Evolutionary conservation across 2,888 invertebrate species (phyloP).

Genomic region (Barypeithes pellucidus): DNA sequence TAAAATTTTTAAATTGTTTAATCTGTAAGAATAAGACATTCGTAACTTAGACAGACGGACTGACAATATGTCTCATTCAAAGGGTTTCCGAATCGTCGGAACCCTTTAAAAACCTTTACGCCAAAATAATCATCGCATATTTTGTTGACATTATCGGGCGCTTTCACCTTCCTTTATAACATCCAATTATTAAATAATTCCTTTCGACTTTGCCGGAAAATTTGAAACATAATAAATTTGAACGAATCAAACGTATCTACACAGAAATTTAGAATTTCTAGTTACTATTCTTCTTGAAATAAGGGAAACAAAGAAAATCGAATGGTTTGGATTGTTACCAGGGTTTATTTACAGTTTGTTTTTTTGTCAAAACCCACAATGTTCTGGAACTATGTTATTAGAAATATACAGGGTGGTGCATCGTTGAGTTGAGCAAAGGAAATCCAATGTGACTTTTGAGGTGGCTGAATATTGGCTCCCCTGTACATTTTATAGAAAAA

Average conservation of each 20-base stretch:
- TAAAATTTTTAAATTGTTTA: no score
- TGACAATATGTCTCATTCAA: not conserved
- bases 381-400: no score
- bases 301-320: constrained; percentile 5
- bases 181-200: constrained; percentile 2
- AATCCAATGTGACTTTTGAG: no score
- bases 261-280: constrained; percentile 14
- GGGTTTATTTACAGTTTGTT: not conserved
- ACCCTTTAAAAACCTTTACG: no score
- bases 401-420: no score
- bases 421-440: no score
- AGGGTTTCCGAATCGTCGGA: not conserved
- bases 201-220: not conserved
- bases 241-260: constrained; percentile 21
- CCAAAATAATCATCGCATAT: not conserved
- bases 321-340: constrained; percentile 7
- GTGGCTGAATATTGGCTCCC: no score
- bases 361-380: constrained; percentile 8
- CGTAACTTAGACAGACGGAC: no score
- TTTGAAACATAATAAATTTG: constrained; percentile 17
- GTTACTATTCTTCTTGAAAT: constrained; percentile 7
- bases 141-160: not conserved
- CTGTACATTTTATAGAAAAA: no score
- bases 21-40: no score
- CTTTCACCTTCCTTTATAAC: constrained; percentile 3